Base-by-base conservation (phyloP, 2,113 vertebrate species). In the Zosterops japonicus region DNA sequence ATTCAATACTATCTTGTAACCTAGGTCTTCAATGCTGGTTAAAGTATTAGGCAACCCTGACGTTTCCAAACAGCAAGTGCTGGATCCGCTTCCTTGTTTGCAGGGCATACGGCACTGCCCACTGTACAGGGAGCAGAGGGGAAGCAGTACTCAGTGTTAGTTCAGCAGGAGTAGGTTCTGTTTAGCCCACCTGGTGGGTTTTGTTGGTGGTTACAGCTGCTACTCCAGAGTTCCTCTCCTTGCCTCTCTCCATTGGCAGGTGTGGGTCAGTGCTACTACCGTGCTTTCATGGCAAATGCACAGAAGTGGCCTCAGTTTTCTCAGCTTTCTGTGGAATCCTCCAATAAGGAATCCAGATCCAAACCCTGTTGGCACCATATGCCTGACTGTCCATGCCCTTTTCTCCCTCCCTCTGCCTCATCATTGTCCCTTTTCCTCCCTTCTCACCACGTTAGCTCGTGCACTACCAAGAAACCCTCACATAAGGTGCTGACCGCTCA, bases 331-430 rank as follows among this genome's bases (percentile, higher is more conserved):
- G 3, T 3, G 8, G 8, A 5, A 8, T 49, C 8, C 4, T 63
- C 15, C 0, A 0, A 35, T 6, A 24, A 27, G 33, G 56, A 79
- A 87, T 70, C 3, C 11, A 78, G 55, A 53, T 41, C 22, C 22
- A 31, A 46, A 55, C 3, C 20, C 22, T 15, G 33, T 5, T 25
- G 64, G 2, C 18, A 72, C 12, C 3, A 2, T 0, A 1, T 25
- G 9, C 17, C 71, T 0, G 1, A 28, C 12, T 0, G 0, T n/a
- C 15, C 23, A 11, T 76, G 25, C 8, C 24, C 1, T 0, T 59
- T 77, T 69, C 35, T 65, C 20, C 25, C 19, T 80, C 17, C 8
- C 8, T 75, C 50, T 82, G 29, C 6, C 24, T 27, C 2, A 1
- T 12, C 28, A 22, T 10, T 15, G 33, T 29, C 18, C 16, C 3